Evolutionary conservation across 1,140 invertebrate species (phyloP).

Genomic region (Drosophila ficusphila): DNA sequence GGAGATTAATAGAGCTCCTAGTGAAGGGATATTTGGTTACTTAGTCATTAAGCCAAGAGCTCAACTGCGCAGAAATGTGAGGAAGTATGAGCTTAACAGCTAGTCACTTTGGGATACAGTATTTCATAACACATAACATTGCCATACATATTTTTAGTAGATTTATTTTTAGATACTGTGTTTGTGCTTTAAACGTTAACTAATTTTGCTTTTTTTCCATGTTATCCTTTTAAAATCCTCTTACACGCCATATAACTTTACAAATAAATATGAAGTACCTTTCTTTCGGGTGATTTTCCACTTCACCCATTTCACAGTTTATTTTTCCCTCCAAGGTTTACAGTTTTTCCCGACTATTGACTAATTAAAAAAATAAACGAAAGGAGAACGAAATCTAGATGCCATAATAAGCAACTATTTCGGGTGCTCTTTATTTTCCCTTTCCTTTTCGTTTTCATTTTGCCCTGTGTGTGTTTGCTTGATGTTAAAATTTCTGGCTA

Average conservation of each 20-base stretch:
- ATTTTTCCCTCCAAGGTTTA: slow-evolving; percentile 40
- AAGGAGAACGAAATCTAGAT: slow-evolving; percentile 45
- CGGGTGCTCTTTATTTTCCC: slow-evolving; percentile 13
- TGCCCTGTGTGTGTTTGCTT: slow-evolving; percentile 9
- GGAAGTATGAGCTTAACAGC: not conserved
- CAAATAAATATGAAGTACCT: slow-evolving; percentile 30
- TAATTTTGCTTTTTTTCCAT: not conserved
- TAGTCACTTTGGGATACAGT: slow-evolving; percentile 1
- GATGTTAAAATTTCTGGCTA: slow-evolving; percentile 43
- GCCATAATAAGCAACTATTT: slow-evolving; percentile 77
- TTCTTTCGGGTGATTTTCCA: not conserved
- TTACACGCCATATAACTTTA: not conserved
- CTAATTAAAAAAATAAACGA: slow-evolving; percentile 72
- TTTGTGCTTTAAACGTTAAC: not conserved
- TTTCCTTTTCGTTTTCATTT: slow-evolving; percentile 11
- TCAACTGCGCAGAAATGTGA: not conserved
- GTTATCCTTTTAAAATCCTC: not conserved
- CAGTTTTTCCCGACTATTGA: slow-evolving; percentile 61
- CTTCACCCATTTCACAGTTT: slow-evolving; percentile 59
- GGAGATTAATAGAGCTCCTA: slow-evolving; percentile 27
- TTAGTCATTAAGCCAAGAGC: slow-evolving; percentile 18
- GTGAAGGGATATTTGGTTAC: slow-evolving; percentile 3
- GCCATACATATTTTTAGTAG: not conserved
- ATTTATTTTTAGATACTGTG: not conserved
- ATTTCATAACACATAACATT: not conserved